phyloP scores from a whole-genome alignment of 2,888 invertebrate species.

The Spodoptera littoralis region DNA sequence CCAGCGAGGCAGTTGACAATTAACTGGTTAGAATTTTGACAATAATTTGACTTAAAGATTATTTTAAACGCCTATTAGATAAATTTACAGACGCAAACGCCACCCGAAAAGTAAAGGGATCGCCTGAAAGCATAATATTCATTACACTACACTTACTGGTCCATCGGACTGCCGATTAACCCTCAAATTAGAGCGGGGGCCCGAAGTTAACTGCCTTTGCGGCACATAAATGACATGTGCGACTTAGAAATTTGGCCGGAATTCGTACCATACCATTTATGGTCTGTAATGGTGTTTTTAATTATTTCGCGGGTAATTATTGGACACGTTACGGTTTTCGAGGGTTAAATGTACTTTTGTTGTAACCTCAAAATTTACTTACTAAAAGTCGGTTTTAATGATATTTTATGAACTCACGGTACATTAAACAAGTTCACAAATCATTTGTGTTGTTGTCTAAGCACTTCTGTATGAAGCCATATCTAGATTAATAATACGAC shows the following conservation, averaged over 20 bases:
- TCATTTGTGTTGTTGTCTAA: no score
- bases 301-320: slow-evolving; percentile 64
- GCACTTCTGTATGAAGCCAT: no score
- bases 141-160: slow-evolving; percentile 79
- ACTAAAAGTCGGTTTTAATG: background rate
- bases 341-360: slow-evolving; percentile 44
- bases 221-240: slow-evolving; percentile 77
- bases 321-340: slow-evolving; percentile 48
- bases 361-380: slow-evolving; percentile 14
- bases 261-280: slow-evolving; percentile 37
- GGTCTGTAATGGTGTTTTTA: slow-evolving; percentile 62
- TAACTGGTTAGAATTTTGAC: background rate
- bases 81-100: slow-evolving; percentile 38
- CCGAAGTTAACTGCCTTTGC: slow-evolving; percentile 78
- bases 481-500: no score
- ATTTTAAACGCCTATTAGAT: slow-evolving; percentile 18
- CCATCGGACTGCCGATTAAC: slow-evolving; percentile 79
- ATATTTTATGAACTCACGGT: background rate
- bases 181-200: slow-evolving; percentile 77
- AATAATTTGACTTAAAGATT: slow-evolving; percentile 27
- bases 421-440: no score
- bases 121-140: slow-evolving; percentile 72
- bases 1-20: no score
- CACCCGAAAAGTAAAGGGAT: slow-evolving; percentile 62
- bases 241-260: slow-evolving; percentile 63